Base-by-base conservation (phyloP, 2,113 vertebrate species). In the Hydrolagus affinis region DNA sequence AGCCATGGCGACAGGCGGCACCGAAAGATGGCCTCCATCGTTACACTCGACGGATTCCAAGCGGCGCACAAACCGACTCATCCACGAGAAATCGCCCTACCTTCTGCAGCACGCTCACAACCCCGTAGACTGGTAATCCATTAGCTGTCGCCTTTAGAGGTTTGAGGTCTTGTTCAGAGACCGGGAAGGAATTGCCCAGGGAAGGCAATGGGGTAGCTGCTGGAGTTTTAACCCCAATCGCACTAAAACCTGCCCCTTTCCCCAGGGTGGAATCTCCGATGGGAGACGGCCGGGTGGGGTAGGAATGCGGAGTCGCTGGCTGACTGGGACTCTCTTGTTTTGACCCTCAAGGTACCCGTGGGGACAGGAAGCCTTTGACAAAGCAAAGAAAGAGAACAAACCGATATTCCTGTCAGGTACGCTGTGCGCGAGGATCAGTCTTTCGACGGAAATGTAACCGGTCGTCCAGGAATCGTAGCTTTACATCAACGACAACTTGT, bases 81-180 rank as follows among this genome's bases (percentile, higher is more conserved):
- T 94, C 78, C 89, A 91, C 0, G 97, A 98, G 90, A 95, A 92
- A 88, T 99, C 97, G 0, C 95, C 96, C 0, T 97, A 98, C 85
- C 94, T 99, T 10, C 92, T 96, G 4, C 97, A 98, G 64, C 97
- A 98, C 0, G 96, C 97, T n/a, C 92, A 96, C 91, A 98, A 98
- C 88, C 97, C 96, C 0, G 97, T 99, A 70, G 95, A 98, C 86
- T 98, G 97, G 97, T 98, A 90, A 95, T 94, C 64, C 44, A 6
- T 6, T 44, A 1, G 1, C 44, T 44, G 44, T 44, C 6, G 23
- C 25, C 4, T 21, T 72, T 4, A 25, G 25, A 1, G 4, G 6
- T 72, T 21, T 1, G 7, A 72, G 25, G 19, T 21, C 70, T 72
- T 44, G 1, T 44, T 44, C 44, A 44, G 44, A 44, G 44, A 44